Evolutionary conservation across 2,797 vertebrate genomes (phyloP), one percentile per base, ranked within the genome.

Genomic region (Fundulus diaphanus): DNA sequence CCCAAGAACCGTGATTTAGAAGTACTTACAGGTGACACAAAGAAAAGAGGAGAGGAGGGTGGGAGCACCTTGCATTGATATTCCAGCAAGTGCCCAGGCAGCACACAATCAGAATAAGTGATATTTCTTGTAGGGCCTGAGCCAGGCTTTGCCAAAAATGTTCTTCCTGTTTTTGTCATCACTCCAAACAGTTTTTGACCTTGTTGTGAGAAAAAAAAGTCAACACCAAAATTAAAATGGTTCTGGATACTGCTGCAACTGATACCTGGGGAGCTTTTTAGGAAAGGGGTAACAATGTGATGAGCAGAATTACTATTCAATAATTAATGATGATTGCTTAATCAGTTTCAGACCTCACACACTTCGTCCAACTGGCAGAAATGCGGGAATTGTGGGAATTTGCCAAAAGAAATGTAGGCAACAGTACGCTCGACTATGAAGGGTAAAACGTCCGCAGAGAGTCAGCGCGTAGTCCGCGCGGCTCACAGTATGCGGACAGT

Each of bases 41-140:
- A 56, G 71, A 69, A 56, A 59, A 37, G 46, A 70, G 54, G 56
- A 79, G 81, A 68, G 24, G 72, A 75, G 52, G 61, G 61, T 48
- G 72, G 79, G 52, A 74, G 72, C 51, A 29, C 63, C 51, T 71
- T 63, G 22, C 82, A 89, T 84, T 91, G 81, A 88, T 83, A 90
- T 89, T 91, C 88, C 65, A 80, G 77, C 15, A 78, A 80, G 71
- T 1, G 51, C 59, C 46, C 29, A 0, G 63, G 70, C 84, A 75
- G 73, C 71, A 87, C 81, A 91, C 85, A 86, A 90, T 91, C 86
- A 85, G 79, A 92, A 85, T 91, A 91, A 90, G 78, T 85, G 81
- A 88, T 85, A 68, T 79, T 76, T 79, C 83, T 83, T 72, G 66
- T 79, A 59, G 56, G 79, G 73, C 18, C 46, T 72, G 59, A 69